A percentile compares a stretch with the other conserved stretches of the same genome.
These are phyloP conservation scores for Dicranocentrus wangi DNA, from an alignment of 2,888 invertebrate genomes.

Conservation along the genomic window DNA sequence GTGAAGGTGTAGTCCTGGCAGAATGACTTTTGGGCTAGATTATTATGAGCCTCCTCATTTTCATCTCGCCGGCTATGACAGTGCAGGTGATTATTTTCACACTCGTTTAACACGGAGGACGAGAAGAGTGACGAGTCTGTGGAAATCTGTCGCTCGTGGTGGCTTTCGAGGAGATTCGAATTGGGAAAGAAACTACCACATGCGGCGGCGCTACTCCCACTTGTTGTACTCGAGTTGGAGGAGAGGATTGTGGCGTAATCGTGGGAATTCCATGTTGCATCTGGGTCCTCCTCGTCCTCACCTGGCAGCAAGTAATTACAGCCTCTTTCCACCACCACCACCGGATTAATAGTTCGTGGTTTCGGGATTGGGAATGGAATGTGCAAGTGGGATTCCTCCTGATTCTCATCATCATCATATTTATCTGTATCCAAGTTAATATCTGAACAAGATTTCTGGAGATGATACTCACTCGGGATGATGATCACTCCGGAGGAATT, in stretches of 20 bases:
- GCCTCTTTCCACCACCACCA: too few species aligned
- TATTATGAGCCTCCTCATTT: conserved; percentile 4
- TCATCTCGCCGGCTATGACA: too few species aligned
- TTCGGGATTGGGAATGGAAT: conserved; percentile 29
- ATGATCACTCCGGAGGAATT: background rate
- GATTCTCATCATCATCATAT: background rate
- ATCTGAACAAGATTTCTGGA: background rate
- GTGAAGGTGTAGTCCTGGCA: background rate
- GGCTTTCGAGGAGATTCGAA: conserved; percentile 29
- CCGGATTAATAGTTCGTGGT: background rate
- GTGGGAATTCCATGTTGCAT: conserved; percentile 68
- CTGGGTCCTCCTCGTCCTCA: conserved; percentile 30
- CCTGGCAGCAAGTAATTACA: conserved; percentile 19
- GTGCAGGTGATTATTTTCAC: conserved; percentile 60
- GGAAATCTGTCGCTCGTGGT: conserved; percentile 60
- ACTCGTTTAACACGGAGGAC: conserved; percentile 36
- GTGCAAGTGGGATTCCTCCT: conserved; percentile 2
- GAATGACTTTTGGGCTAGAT: background rate
- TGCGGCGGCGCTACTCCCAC: conserved; percentile 28
- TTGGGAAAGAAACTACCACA: conserved; percentile 55
- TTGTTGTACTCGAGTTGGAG: conserved; percentile 14
- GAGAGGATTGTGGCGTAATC: conserved; percentile 57
- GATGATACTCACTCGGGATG: conserved; percentile 18
- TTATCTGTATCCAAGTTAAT: background rate
- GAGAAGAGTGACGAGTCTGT: conserved; percentile 30